Evolutionary conservation across 2,797 vertebrate genomes (phyloP).

Genomic region (Percopsis omiscomaycus): DNA sequence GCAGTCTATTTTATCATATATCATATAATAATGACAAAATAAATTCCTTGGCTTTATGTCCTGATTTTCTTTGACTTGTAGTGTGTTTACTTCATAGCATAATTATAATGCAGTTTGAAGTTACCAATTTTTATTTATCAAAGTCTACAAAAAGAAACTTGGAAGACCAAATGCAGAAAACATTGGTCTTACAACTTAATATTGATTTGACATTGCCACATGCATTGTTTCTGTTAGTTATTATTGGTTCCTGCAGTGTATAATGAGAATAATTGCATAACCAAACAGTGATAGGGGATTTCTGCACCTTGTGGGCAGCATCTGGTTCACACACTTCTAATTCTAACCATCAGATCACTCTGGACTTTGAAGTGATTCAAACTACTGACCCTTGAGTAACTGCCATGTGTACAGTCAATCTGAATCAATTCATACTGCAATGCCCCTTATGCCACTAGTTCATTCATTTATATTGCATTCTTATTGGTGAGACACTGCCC

Average conservation of each 20-base stretch:
- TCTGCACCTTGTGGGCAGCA: constrained; percentile 30
- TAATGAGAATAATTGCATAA: too few species aligned
- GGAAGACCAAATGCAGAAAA: too few species aligned
- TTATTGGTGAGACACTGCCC: neutral
- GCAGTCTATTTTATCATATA: too few species aligned
- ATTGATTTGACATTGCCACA: too few species aligned
- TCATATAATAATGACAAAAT: too few species aligned
- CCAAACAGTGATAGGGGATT: constrained; percentile 24
- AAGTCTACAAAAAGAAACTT: too few species aligned
- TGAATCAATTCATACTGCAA: neutral
- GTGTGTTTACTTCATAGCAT: neutral
- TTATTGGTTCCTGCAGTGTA: too few species aligned
- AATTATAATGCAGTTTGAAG: too few species aligned
- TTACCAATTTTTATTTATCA: too few species aligned
- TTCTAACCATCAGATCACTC: constrained; percentile 33
- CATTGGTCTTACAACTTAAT: too few species aligned
- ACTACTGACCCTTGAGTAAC: constrained; percentile 17
- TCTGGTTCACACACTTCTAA: constrained; percentile 37
- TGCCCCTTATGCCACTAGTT: neutral
- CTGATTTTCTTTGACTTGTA: neutral
- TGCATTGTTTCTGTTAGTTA: too few species aligned
- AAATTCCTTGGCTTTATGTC: neutral
- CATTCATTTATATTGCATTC: neutral
- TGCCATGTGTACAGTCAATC: constrained; percentile 10
- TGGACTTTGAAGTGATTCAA: constrained; percentile 23